Base-by-base conservation (phyloP, 2,113 vertebrate genomes). In the Cinclus cinclus region DNA sequence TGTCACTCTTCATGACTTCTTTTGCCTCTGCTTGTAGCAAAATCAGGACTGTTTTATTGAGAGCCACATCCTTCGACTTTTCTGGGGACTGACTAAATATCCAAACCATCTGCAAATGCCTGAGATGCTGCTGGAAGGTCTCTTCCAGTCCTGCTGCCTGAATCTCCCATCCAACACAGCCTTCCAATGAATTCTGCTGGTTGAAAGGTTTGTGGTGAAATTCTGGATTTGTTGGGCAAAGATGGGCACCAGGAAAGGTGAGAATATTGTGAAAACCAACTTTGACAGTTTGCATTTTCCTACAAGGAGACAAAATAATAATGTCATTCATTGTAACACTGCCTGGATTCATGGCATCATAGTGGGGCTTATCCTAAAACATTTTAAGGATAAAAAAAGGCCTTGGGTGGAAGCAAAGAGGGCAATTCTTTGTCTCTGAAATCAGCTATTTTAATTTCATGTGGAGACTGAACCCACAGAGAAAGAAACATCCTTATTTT, bases 131-230 rank as follows among this genome's bases (percentile, higher is more conserved):
- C 14, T 77, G 50, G 50, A 39, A 77, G 15, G 3, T 20, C 10
- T 33, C 20, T 56, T 71, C n/a, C 47, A 24, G 0, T 15, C 0
- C 4, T 28, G 28, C 25, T 59, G 28, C 31, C 44, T 35, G 19
- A 73, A 37, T 37, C 17, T 76, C 25, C 7, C 19, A 39, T 15
- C 13, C 50, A 39, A 33, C 18, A 55, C 15, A 73, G 15, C 5
- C 39, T 22, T 31, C 0, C 1, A 39, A 53, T 7, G 5, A 84
- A 15, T 1, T 1, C 28, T 60, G 35, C 18, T 79, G 58, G 7
- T 20, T 42, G 42, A 84, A 49, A 95, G 55, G 30, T 47, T 49
- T 80, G 30, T 14, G 53, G 23, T 50, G 12, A 56, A 82, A 46
- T 30, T 53, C 47, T 18, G 17, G 24, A 9, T 87, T 44, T 76